These are phyloP conservation scores for Muscicapa adusta DNA, from an alignment of 2,113 vertebrate species.

Conservation along the genomic window DNA sequence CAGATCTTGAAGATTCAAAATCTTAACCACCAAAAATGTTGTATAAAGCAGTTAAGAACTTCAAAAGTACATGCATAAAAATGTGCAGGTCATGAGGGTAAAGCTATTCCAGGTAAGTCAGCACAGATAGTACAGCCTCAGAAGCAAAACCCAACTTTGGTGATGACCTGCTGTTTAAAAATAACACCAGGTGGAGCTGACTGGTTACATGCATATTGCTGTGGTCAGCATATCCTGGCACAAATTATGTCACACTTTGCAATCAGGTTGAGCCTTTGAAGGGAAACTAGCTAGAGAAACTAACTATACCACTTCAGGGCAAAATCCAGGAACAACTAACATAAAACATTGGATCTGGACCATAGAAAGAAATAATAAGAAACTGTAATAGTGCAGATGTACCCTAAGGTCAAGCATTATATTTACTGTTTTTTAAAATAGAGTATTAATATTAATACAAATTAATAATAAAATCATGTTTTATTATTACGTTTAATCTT, in stretches of 20 bases:
- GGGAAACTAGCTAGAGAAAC: neutral
- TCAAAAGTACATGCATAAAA: neutral
- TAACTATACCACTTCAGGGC: neutral
- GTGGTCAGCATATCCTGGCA: neutral
- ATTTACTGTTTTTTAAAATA: neutral
- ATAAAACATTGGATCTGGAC: neutral
- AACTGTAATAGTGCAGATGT: neutral
- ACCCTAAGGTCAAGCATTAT: neutral
- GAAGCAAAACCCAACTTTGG: neutral
- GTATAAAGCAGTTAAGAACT: neutral
- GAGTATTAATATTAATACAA: neutral
- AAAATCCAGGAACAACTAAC: neutral
- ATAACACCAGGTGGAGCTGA: neutral
- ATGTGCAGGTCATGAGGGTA: neutral
- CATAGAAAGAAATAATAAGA: neutral
- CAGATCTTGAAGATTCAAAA: neutral
- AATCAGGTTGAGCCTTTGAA: neutral
- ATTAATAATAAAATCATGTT: neutral
- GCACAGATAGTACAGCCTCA: fast-evolving
- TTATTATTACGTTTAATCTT: neutral
- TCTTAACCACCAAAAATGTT: neutral
- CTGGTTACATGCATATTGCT: fast-evolving
- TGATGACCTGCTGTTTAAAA: neutral
- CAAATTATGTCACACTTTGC: neutral
- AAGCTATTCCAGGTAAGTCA: neutral